Percentiles rank a stretch among this genome's conserved stretches.
Evolutionary conservation across 2,797 vertebrate species (phyloP).

Genomic region (Erpetoichthys calabaricus): DNA sequence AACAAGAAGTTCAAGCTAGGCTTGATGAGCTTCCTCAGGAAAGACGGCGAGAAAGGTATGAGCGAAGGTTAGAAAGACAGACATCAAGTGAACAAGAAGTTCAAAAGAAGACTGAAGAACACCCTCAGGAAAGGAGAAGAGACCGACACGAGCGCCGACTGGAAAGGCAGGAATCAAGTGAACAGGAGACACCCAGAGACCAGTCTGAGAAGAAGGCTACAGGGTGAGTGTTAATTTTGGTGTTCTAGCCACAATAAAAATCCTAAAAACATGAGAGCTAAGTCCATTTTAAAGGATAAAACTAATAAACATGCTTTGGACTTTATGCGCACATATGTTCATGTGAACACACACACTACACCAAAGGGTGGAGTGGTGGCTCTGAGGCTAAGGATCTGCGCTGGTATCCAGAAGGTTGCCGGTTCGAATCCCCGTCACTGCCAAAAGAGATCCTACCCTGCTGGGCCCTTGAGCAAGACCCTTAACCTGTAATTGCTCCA

Average conservation of each 20-base stretch:
- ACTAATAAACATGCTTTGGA: no score
- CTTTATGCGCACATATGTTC: no score
- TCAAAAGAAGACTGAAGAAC: conserved; percentile 3
- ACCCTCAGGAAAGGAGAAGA: conserved; percentile 28
- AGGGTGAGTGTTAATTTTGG: conserved; percentile 29
- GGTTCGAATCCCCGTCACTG: no score
- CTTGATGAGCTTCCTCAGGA: conserved; percentile 32
- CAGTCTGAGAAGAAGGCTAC: conserved; percentile 53
- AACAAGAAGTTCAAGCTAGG: conserved; percentile 42
- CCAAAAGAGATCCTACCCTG: no score
- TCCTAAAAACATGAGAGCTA: no score
- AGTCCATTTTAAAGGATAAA: no score
- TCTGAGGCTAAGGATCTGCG: no score
- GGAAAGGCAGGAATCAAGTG: conserved; percentile 78
- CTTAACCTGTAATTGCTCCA: no score
- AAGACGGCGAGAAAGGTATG: conserved; percentile 42
- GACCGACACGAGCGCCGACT: conserved; percentile 59
- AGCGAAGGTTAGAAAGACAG: conserved; percentile 50
- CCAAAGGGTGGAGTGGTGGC: no score
- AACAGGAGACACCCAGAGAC: conserved; percentile 63
- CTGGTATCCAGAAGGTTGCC: no score
- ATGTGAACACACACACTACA: no score
- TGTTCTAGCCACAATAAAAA: background rate
- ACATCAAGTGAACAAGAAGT: conserved; percentile 55
- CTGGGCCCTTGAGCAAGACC: no score